Evolutionary conservation across 2,113 vertebrate genomes (phyloP), one percentile per base, ranked within the genome.

Genomic region (Salvelinus namaycush): DNA sequence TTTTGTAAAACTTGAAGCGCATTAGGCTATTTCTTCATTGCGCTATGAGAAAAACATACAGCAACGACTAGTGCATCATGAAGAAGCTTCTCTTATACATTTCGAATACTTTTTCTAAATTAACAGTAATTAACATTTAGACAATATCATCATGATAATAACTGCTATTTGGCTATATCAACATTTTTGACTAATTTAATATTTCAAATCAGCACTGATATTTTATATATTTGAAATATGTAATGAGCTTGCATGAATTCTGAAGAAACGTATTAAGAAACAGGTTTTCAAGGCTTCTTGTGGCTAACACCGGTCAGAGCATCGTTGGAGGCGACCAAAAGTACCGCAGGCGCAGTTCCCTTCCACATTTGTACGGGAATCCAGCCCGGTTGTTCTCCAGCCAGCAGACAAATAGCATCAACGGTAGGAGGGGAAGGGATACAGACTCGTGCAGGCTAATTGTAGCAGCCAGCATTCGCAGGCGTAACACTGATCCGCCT

Each of bases 381-480:
- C 93, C 86, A 89, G 84, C 87, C 93, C 92, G 88, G 91, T 90
- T 93, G 91, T 92, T 89, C 89, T 79, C 88, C 92, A 84, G 89
- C 88, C 89, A 86, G 91, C 81, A 90, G 83, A 87, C 81, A 87
- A 91, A 91, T 79, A 88, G 91, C 91, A 91, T 90, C 91, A 92
- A 89, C 71, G 87, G 93, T 88, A 91, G 94, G 93, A 93, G 91
- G 92, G 83, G 92, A 92, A 44, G 39, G 11, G 87, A 93, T 84
- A 90, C 89, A 92, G 85, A 90, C 91, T 94, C 93, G 92, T 89
- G 90, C 90, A 84, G 92, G 93, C 91, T 84, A 69, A 90, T 83
- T 87, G 87, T 81, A 86, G 84, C 90, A 88, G 91, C 90, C 90
- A 77, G 79, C 81, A 76, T 77, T 85, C 83, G 92, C 91, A 90